Conservation (phyloP, 2,888 invertebrate species). For the Labia minor region DNA sequence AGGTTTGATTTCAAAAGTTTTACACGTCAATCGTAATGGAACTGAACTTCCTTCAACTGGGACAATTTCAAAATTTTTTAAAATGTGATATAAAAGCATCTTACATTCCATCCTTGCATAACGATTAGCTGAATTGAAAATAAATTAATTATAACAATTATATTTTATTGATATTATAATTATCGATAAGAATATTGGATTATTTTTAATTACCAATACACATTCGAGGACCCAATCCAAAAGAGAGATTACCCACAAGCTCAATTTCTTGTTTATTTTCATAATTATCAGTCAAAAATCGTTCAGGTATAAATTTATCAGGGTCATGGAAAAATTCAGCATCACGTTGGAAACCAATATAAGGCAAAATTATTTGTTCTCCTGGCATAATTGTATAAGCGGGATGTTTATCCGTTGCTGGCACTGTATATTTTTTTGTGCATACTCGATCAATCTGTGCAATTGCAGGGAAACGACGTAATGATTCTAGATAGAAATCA, state of each 20-base stretch:
- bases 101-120: constrained; percentile 38
- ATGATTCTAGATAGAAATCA: constrained; percentile 19
- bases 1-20: constrained; percentile 35
- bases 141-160: background rate
- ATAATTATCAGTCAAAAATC: constrained; percentile 47
- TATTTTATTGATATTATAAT: no score
- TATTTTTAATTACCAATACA: constrained; percentile 44
- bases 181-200: no score
- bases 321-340: constrained; percentile 42
- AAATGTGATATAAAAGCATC: constrained; percentile 34
- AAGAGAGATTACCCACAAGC: constrained; percentile 42
- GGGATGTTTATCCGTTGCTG: constrained; percentile 29
- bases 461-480: constrained; percentile 21
- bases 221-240: constrained; percentile 49
- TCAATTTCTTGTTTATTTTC: constrained; percentile 43
- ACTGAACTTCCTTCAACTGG: constrained; percentile 26
- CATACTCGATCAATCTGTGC: constrained; percentile 17
- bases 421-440: constrained; percentile 26
- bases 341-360: constrained; percentile 42
- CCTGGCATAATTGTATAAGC: constrained; percentile 37
- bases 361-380: constrained; percentile 35
- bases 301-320: constrained; percentile 40
- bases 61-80: constrained; percentile 32
- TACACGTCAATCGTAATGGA: constrained; percentile 30
- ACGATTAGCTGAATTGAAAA: constrained; percentile 33